Evolutionary conservation across 2,888 invertebrate genomes (phyloP).

Genomic region (Coleophora deauratella): DNA sequence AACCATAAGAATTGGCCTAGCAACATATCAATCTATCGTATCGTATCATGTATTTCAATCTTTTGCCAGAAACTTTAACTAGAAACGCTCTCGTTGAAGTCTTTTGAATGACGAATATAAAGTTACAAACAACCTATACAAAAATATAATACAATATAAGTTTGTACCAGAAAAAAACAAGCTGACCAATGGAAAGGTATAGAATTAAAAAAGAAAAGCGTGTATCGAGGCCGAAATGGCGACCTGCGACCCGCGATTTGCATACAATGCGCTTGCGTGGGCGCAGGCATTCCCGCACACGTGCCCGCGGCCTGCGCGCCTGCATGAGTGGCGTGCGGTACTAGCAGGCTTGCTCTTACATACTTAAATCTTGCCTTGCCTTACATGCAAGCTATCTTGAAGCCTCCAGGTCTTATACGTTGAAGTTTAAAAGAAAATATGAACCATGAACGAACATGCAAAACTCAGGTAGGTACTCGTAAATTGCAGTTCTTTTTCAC

Average conservation of each 20-base stretch:
- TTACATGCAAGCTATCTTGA: background rate
- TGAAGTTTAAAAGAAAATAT: too few relatives aligned
- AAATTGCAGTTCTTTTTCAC: too few relatives aligned
- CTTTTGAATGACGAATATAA: background rate
- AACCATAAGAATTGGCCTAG: too few relatives aligned
- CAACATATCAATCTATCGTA: too few relatives aligned
- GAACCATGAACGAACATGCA: too few relatives aligned
- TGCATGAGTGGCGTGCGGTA: background rate
- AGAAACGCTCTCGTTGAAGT: too few relatives aligned
- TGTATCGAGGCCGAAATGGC: slow-evolving; percentile 32
- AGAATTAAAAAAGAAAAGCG: slow-evolving; percentile 15
- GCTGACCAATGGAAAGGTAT: background rate
- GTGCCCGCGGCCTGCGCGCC: slow-evolving; percentile 1
- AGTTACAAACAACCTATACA: background rate
- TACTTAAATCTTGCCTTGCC: background rate
- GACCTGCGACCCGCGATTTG: slow-evolving; percentile 70
- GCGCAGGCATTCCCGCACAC: slow-evolving; percentile 22
- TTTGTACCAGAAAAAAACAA: background rate
- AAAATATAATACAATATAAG: too few relatives aligned
- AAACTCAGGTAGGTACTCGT: too few relatives aligned
- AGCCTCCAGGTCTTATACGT: too few relatives aligned
- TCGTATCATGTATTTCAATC: too few relatives aligned
- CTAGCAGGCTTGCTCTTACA: background rate
- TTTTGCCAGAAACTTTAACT: too few relatives aligned
- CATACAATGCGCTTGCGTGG: slow-evolving; percentile 68